A percentile compares a stretch with the other conserved stretches of the same genome.
Conservation (phyloP, 2,113 vertebrate genomes). For the Nerophis lumbriciformis region DNA sequence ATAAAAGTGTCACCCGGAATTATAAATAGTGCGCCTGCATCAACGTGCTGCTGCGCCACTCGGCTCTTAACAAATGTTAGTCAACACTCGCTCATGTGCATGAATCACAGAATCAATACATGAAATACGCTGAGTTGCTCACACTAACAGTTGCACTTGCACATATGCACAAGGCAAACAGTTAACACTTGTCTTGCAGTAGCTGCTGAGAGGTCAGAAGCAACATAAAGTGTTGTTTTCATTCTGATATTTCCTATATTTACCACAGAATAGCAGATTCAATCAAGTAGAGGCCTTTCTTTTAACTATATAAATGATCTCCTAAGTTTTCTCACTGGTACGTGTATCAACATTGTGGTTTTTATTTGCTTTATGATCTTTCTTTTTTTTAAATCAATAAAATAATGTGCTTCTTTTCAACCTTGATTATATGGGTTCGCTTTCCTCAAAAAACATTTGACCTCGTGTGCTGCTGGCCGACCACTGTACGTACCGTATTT, state of each 20-base stretch:
- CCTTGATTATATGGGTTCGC: too few species aligned
- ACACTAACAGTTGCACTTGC: constrained; percentile 6
- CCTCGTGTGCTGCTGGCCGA: too few species aligned
- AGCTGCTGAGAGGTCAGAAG: constrained; percentile 27
- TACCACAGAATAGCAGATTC: neutral
- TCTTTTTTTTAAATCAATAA: too few species aligned
- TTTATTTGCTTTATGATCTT: too few species aligned
- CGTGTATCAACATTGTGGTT: too few species aligned
- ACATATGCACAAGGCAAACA: constrained; percentile 21
- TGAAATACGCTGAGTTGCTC: constrained; percentile 17
- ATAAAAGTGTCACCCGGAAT: constrained; percentile 1
- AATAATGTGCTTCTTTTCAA: too few species aligned
- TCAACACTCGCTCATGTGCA: constrained; percentile 17
- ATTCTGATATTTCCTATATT: neutral
- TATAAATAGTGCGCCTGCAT: neutral
- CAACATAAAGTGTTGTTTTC: constrained; percentile 16
- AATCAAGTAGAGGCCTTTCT: neutral
- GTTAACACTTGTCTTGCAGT: constrained; percentile 10
- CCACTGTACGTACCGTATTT: too few species aligned
- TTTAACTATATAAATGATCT: neutral
- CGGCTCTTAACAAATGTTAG: constrained; percentile 13
- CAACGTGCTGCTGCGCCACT: neutral
- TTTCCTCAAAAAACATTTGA: too few species aligned
- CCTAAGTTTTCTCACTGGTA: neutral
- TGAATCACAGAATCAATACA: constrained; percentile 25